Percentiles rank a stretch among this genome's conserved stretches.
Evolutionary conservation across 2,888 invertebrate species (phyloP).

Genomic region (Baronia brevicornis): DNA sequence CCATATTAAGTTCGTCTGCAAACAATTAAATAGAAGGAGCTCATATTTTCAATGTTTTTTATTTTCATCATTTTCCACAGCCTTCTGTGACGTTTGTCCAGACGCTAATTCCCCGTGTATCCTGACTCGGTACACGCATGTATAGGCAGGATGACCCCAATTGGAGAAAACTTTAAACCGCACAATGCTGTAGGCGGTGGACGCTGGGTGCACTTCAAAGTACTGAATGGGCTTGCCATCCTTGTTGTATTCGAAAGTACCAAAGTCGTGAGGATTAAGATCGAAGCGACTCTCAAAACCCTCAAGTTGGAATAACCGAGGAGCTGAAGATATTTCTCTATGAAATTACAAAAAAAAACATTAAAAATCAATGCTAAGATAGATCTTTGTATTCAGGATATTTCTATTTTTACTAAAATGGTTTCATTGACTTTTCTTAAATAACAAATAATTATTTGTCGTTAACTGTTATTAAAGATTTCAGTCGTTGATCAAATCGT

Average conservation of each 20-base stretch:
- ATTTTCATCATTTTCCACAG: constrained; percentile 29
- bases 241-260: constrained; percentile 76
- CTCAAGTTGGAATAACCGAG: constrained; percentile 58
- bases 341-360: constrained; percentile 10
- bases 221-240: constrained; percentile 75
- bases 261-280: constrained; percentile 69
- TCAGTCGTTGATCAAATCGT: too few relatives aligned
- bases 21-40: too few relatives aligned
- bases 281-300: constrained; percentile 63
- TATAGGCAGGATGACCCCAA: constrained; percentile 83
- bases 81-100: constrained; percentile 27
- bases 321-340: constrained; percentile 66
- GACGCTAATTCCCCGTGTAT: constrained; percentile 79
- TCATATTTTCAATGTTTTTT: too few relatives aligned
- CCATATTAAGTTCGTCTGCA: too few relatives aligned
- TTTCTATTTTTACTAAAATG: neutral
- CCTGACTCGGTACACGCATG: constrained; percentile 87
- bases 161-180: constrained; percentile 83
- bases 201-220: constrained; percentile 63
- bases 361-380: neutral
- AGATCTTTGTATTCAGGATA: neutral
- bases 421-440: too few relatives aligned
- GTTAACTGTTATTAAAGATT: too few relatives aligned
- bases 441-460: too few relatives aligned
- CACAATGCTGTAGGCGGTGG: constrained; percentile 70